A percentile compares a stretch with the other conserved stretches of the same genome.
Conservation (phyloP, 2,797 vertebrate genomes). For the Tiaroga cobitis region DNA sequence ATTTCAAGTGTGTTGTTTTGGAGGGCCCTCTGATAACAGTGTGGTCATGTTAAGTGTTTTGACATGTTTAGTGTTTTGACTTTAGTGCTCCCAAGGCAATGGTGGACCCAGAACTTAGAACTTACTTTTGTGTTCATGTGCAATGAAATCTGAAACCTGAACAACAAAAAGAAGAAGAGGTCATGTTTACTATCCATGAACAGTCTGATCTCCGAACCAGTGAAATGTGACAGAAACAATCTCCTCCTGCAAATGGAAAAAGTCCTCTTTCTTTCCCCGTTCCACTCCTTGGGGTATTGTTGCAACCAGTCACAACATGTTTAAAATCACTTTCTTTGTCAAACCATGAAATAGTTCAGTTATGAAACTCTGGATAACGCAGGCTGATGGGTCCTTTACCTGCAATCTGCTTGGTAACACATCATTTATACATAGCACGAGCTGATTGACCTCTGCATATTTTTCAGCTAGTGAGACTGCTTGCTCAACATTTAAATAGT, state of each 20-base stretch:
- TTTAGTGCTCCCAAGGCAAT: not conserved
- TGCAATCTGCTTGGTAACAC: not conserved
- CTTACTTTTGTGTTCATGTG: not conserved
- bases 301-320: constrained; percentile 10
- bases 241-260: constrained; percentile 52
- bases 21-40: constrained; percentile 8
- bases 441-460: not conserved
- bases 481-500: not conserved
- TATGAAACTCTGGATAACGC: not conserved
- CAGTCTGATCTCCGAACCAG: constrained; percentile 23
- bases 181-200: constrained; percentile 36
- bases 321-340: not conserved
- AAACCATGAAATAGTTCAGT: not conserved
- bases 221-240: constrained; percentile 51
- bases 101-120: not conserved
- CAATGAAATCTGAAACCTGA: constrained; percentile 17
- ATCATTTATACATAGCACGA: not conserved
- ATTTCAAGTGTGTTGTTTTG: not conserved
- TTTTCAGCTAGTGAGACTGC: not conserved
- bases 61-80: constrained; percentile 11
- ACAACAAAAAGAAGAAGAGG: not conserved
- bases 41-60: not conserved
- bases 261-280: not conserved
- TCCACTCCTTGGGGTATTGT: not conserved
- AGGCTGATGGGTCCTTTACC: not conserved